These are phyloP conservation scores for Arothron firmamentum DNA, from an alignment of 2,113 vertebrate genomes.

Conservation along the genomic window DNA sequence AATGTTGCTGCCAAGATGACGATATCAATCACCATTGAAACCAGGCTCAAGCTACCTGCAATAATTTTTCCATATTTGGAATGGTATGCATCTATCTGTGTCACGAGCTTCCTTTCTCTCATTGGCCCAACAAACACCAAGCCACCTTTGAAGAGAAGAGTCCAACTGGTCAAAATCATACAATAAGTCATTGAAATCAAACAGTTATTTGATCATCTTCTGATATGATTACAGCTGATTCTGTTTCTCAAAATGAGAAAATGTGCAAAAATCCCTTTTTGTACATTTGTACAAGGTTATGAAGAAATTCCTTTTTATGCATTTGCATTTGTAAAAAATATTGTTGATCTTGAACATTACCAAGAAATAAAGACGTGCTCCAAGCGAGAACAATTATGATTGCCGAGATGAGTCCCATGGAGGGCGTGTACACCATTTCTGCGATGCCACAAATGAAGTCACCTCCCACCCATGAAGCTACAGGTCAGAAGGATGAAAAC, in stretches of 20 bases:
- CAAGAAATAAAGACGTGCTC: neutral
- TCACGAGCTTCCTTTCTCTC: constrained; percentile 17
- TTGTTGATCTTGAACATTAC: neutral
- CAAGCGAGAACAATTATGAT: no score
- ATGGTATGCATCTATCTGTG: constrained; percentile 30
- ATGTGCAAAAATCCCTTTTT: no score
- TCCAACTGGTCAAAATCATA: no score
- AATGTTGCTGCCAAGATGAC: neutral
- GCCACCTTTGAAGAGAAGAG: constrained; percentile 5
- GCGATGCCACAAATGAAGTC: no score
- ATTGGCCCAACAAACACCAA: constrained; percentile 17
- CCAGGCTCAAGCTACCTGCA: neutral
- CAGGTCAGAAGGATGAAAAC: no score
- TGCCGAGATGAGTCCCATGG: no score
- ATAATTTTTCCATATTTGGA: constrained; percentile 25
- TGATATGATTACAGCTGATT: no score
- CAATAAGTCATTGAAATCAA: neutral
- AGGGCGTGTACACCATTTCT: no score
- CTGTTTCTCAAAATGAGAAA: no score
- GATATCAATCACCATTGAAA: neutral
- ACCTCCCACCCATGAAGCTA: no score
- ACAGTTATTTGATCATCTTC: no score
- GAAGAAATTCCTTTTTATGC: neutral
- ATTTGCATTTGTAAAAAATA: neutral
- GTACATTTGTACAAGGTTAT: neutral